Base-by-base conservation (phyloP, 2,888 invertebrate species). In the Glomeris marginata region DNA sequence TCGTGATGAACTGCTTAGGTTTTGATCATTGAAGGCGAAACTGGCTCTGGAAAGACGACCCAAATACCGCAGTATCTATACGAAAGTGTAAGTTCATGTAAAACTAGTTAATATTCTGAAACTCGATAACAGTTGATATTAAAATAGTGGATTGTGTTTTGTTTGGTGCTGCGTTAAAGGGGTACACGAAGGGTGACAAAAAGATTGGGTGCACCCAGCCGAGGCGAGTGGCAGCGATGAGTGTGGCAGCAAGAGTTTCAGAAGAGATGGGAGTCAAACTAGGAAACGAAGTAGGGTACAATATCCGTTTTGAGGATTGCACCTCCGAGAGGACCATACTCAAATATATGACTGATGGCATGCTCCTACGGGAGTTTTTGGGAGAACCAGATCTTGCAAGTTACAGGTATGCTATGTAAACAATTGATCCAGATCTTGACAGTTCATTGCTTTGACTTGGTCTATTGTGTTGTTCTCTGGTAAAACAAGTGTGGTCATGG, bases 301-400 rank as follows among this genome's bases (percentile, higher is more conserved):
- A 74, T 58, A 98, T 99, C 61, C 77, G 98, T 59, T 99, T 99
- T 72, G 98, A 98, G 72, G 98, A 99, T 66, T 98, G 97, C 64
- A 97, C 97, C 1, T 94, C 94, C 2, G 95, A 97, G 66, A 75
- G 94, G 58, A 99, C 98, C 6, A 74, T 90, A 18, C 77, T 98
- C 45, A 98, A 98, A 68, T 98, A 98, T 64, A 97, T 98, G 97
- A 98, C 98, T 33, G 98, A 98, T 69, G 98, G 98, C 62, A 98
- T 97, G 63, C 69, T 98, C 41, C 84, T 98, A 57, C 73, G 98
- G 62, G 98, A 98, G 70, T 98, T 98, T 67, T 74, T 98, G 2
- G 86, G 90, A 41, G 97, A 98, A 67, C 98, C 98, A 1, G 95
- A 95, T 72, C 72, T 99, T 50, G 84, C 81, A 40, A 82, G 88